Conservation (phyloP, 2,797 vertebrate genomes). For the Psittacula derbiana region DNA sequence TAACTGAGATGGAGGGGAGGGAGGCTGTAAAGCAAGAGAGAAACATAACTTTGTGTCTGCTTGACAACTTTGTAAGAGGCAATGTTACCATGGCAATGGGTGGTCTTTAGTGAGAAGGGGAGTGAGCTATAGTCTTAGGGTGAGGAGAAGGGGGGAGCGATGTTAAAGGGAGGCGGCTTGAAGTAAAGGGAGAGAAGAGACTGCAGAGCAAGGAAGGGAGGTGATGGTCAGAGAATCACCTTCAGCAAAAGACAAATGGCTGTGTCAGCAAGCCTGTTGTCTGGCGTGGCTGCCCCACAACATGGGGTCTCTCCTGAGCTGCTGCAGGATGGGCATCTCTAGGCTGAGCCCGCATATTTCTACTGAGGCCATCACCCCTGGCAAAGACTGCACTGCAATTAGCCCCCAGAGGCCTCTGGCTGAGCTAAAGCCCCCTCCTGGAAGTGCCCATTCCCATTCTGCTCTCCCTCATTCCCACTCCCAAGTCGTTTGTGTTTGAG, state of each 20-base stretch:
- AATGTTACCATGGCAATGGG: conserved; percentile 68
- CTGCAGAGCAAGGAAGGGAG: neutral
- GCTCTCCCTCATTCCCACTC: neutral
- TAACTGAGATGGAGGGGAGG: neutral
- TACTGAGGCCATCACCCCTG: neutral
- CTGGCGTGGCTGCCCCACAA: neutral
- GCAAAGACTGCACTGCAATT: neutral
- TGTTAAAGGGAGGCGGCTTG: neutral
- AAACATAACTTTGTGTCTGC: conserved; percentile 50
- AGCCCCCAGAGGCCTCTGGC: rapidly evolving
- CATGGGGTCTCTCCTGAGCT: neutral
- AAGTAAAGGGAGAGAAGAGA: neutral
- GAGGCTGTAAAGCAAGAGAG: neutral
- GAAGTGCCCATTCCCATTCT: neutral
- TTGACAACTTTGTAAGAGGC: conserved; percentile 53
- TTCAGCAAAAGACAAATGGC: neutral
- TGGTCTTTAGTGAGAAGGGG: conserved; percentile 49
- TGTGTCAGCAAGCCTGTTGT: neutral
- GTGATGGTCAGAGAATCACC: neutral
- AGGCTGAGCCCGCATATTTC: neutral
- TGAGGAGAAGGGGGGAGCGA: neutral
- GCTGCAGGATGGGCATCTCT: neutral
- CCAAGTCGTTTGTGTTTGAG: neutral
- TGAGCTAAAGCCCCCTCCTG: neutral
- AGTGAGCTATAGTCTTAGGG: neutral